Evolutionary conservation across 2,888 invertebrate genomes (phyloP), one percentile per base, ranked within the genome.

Genomic region (Drosophila acutilabella): DNA sequence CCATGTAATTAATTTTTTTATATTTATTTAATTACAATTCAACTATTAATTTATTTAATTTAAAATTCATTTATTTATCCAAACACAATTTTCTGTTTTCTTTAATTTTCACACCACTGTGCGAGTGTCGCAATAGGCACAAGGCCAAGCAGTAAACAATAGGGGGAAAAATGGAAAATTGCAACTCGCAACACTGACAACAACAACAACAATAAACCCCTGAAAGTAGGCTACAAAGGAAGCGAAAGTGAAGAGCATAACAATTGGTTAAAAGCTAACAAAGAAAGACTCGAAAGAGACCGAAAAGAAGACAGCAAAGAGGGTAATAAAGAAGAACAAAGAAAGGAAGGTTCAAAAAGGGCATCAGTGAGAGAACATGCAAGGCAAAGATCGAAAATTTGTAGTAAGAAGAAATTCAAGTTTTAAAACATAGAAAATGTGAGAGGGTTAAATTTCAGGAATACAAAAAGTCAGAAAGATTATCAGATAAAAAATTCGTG

Each of bases 131-230:
- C 56, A 80, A 81, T 73, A 71, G 64, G 85, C 85, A 76, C 81
- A 81, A 81, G 81, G 81, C 81, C 85, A 81, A 75, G 72, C 69
- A 11, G 36, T 41, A 67, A 72, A 72, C 66, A 72, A 72, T 54
- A 60, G 51, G 11, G n/a, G 44, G 38, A 61, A 47, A 64, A 69
- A 64, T 47, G 45, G 13, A 40, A 56, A 62, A 56, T 38, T 38
- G 54, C 60, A 64, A 44, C 40, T 59, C 56, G 44, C 40, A 30
- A 45, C 57, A 52, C 14, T n/a, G 10, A 36, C 47, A 58, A 41
- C 14, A 38, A 26, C 52, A 54, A 26, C 30, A 2, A 45, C 51
- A 52, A 10, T 5, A 54, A 48, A 14, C 48, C 48, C n/a, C 23
- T 42, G 38, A 74, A 74, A 74, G 45, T 74, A 74, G 74, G 61